Evolutionary conservation across 2,888 invertebrate species (phyloP).

Genomic region (Anodontia alba): DNA sequence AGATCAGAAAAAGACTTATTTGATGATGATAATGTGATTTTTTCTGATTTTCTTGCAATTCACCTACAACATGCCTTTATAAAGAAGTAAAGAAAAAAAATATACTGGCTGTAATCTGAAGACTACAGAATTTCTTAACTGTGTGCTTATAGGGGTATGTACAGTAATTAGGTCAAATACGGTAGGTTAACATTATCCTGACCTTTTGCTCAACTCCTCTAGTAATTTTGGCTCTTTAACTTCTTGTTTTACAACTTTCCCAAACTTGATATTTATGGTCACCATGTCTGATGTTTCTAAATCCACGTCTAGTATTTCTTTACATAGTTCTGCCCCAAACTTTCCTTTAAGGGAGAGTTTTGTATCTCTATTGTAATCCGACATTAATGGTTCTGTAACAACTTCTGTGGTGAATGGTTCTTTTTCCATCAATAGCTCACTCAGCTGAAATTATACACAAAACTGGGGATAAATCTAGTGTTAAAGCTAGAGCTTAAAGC

Average conservation of each 20-base stretch:
- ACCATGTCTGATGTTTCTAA: constrained; percentile 58
- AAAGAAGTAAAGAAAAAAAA: no score
- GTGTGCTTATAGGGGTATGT: no score
- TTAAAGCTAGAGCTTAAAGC: no score
- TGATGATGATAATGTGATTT: no score
- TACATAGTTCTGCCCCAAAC: constrained; percentile 65
- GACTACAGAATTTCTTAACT: no score
- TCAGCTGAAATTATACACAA: constrained; percentile 29
- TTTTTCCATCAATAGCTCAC: constrained; percentile 41
- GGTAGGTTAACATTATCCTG: no score
- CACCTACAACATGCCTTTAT: no score
- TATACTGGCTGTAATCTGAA: no score
- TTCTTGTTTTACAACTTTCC: constrained; percentile 55
- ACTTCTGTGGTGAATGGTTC: constrained; percentile 21
- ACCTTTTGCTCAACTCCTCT: constrained; percentile 47
- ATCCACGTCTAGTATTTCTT: constrained; percentile 67
- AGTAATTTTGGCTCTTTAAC: constrained; percentile 40
- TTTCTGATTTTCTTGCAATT: no score
- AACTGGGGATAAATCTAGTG: no score
- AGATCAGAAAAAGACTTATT: no score
- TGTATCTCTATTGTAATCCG: constrained; percentile 57
- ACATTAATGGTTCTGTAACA: constrained; percentile 20
- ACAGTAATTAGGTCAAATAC: no score
- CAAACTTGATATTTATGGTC: constrained; percentile 60
- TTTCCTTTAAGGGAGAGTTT: constrained; percentile 69